Evolutionary conservation across 2,797 vertebrate species (phyloP).

Genomic region (Macrochelys suwanniensis): DNA sequence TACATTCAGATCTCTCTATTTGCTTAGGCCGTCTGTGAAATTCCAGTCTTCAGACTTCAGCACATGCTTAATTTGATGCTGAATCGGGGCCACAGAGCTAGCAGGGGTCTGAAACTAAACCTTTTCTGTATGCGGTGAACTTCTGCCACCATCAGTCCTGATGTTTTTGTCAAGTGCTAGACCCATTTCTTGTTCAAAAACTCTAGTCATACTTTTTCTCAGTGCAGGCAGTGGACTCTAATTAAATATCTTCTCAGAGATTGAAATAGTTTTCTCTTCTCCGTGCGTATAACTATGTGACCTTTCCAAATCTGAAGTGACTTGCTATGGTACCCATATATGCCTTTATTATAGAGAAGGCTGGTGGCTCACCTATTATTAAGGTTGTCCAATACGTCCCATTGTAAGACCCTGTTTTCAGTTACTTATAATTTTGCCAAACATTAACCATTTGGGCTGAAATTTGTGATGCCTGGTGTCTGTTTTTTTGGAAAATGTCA

Average conservation of each 20-base stretch:
- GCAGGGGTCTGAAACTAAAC: too few relatives aligned
- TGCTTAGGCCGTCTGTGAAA: too few relatives aligned
- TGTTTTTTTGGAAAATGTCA: neutral
- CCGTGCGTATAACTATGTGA: too few relatives aligned
- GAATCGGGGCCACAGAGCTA: too few relatives aligned
- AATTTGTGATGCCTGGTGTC: neutral
- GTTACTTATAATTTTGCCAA: neutral
- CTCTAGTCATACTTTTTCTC: neutral
- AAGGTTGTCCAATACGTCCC: neutral
- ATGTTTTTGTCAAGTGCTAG: neutral
- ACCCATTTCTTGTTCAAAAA: neutral
- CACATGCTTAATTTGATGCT: too few relatives aligned
- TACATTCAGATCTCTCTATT: too few relatives aligned
- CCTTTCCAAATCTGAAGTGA: neutral
- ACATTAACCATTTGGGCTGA: neutral
- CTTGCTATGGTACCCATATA: neutral
- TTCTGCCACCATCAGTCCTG: neutral
- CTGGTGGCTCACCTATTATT: neutral
- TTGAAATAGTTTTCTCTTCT: neutral
- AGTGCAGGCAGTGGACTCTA: neutral
- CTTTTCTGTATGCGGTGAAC: too few relatives aligned
- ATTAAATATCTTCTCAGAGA: neutral
- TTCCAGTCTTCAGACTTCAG: too few relatives aligned
- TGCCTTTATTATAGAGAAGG: neutral
- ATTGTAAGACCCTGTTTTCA: neutral